phyloP scores from a whole-genome alignment of 2,797 vertebrate species.

The Podargus strigoides region DNA sequence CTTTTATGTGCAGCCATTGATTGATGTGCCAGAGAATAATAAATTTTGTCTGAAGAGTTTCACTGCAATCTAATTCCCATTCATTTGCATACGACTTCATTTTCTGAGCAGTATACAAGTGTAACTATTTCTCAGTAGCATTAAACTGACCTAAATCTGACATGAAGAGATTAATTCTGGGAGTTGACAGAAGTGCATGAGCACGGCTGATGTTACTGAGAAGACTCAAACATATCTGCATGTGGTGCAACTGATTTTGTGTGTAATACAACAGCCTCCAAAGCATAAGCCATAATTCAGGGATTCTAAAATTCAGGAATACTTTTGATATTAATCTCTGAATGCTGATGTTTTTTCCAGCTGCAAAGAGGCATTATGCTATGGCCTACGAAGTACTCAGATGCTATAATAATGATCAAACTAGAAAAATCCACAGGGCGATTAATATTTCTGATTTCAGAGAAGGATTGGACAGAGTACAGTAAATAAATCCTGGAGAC shows the following conservation, averaged over 20 bases:
- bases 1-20: slow-evolving; percentile 25
- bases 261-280: not conserved
- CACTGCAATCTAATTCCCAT: slow-evolving; percentile 10
- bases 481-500: not conserved
- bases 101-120: not conserved
- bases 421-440: not conserved
- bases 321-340: not conserved
- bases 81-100: slow-evolving; percentile 52
- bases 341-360: not conserved
- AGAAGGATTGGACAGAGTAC: not conserved
- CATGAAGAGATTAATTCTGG: not conserved
- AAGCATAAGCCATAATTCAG: not conserved
- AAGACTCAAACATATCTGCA: not conserved
- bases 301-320: not conserved
- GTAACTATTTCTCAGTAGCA: not conserved
- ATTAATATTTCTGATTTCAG: not conserved
- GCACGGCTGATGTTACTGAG: not conserved
- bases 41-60: slow-evolving; percentile 43
- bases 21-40: slow-evolving; percentile 35
- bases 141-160: slow-evolving; percentile 11
- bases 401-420: not conserved
- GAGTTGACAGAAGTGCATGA: not conserved
- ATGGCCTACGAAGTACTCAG: not conserved
- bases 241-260: not conserved
- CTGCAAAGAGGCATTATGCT: not conserved